phyloP scores from a whole-genome alignment of 2,113 vertebrate species.

The Emydura subglobosa region DNA sequence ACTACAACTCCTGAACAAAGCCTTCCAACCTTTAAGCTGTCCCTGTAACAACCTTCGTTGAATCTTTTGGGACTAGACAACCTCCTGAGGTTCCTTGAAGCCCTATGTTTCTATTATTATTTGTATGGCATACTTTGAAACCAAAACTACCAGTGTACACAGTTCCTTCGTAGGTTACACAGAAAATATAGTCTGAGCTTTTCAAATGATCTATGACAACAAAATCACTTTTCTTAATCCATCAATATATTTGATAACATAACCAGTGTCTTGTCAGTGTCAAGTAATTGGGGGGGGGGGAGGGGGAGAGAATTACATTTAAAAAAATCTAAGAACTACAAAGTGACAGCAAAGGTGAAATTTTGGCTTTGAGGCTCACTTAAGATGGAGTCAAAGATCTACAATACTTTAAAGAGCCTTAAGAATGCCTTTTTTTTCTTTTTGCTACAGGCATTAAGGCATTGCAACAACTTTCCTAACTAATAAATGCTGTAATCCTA shows the following conservation, averaged over 20 bases:
- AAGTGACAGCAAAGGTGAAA: not conserved
- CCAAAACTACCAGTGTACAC: not conserved
- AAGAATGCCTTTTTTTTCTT: not conserved
- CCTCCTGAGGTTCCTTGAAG: not conserved
- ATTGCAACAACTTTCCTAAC: conserved; percentile 28
- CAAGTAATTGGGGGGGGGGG: accelerated
- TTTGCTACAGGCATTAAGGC: not conserved
- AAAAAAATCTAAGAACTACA: not conserved
- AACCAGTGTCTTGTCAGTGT: not conserved
- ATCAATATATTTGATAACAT: not conserved
- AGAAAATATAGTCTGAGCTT: accelerated
- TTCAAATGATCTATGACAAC: not conserved
- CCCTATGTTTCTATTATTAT: not conserved
- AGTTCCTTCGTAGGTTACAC: not conserved
- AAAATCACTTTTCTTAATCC: not conserved
- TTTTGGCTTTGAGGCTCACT: not conserved
- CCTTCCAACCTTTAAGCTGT: not conserved
- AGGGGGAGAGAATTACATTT: accelerated
- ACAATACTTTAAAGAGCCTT: not conserved
- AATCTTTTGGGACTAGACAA: not conserved
- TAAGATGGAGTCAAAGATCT: not conserved
- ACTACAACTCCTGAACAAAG: not conserved
- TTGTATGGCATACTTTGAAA: not conserved
- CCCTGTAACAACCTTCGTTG: not conserved
- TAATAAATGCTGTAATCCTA: conserved; percentile 65